These are phyloP conservation scores for Corydoras maculifer DNA, from an alignment of 2,113 vertebrate genomes.

Conservation along the genomic window DNA sequence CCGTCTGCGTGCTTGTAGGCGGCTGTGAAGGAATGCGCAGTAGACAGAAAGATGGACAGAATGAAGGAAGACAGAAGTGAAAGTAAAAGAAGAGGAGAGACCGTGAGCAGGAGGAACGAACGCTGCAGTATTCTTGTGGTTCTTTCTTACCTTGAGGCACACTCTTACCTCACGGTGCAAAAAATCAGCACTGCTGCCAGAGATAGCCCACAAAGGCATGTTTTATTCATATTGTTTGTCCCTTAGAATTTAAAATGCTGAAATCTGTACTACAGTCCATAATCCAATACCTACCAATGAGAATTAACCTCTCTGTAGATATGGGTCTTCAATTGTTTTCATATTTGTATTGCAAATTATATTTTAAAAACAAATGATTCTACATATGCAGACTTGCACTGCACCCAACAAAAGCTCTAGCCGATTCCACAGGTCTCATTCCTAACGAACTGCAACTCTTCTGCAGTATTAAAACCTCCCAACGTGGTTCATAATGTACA, in stretches of 20 bases:
- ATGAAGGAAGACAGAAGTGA: not conserved
- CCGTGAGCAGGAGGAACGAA: slow-evolving; percentile 11
- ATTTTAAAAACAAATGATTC: not conserved
- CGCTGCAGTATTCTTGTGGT: slow-evolving; percentile 30
- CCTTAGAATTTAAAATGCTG: no score
- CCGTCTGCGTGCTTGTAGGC: slow-evolving; percentile 92
- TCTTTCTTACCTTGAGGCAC: slow-evolving; percentile 36
- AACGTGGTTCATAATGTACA: no score
- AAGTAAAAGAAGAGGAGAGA: not conserved
- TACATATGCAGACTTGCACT: not conserved
- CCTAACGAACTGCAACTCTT: no score
- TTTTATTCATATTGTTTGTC: not conserved
- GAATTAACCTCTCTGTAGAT: no score
- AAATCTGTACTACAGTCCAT: no score
- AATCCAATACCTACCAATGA: no score
- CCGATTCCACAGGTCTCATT: no score
- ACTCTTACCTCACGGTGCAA: slow-evolving; percentile 32
- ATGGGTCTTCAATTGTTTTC: no score
- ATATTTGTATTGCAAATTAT: no score
- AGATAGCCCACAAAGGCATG: not conserved
- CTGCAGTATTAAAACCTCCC: no score
- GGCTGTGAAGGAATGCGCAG: slow-evolving; percentile 65
- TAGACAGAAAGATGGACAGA: slow-evolving; percentile 15
- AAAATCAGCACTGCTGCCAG: not conserved
- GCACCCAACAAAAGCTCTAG: no score